Percentiles rank a stretch among this genome's conserved stretches.
Conservation (phyloP, 2,113 vertebrate species). For the Amazona vittata region DNA sequence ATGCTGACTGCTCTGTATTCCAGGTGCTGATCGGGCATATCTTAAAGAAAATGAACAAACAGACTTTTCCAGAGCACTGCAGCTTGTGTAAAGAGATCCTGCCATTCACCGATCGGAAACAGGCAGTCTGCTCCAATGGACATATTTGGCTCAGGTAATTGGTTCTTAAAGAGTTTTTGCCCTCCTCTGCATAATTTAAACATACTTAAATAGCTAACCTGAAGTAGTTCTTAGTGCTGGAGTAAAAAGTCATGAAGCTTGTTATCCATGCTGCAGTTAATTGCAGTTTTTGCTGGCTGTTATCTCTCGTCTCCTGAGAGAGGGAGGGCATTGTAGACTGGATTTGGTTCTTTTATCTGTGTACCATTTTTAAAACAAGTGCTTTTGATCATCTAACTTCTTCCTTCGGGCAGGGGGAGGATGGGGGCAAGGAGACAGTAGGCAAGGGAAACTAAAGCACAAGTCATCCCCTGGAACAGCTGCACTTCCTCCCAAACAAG, state of each 20-base stretch:
- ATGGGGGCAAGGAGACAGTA: neutral
- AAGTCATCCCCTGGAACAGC: no score
- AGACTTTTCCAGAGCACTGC: slow-evolving; percentile 92
- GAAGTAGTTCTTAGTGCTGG: neutral
- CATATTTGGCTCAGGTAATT: slow-evolving; percentile 95
- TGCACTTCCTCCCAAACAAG: no score
- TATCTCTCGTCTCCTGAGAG: neutral
- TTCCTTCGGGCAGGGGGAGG: neutral
- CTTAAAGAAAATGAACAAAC: slow-evolving; percentile 96
- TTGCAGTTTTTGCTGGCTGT: neutral
- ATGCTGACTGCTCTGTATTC: neutral
- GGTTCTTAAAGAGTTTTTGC: neutral
- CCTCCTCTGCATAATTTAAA: neutral
- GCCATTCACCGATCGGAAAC: slow-evolving; percentile 89
- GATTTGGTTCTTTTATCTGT: neutral
- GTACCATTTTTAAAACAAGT: neutral
- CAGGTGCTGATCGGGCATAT: slow-evolving; percentile 96
- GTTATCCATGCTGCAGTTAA: neutral
- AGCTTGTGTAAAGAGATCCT: slow-evolving; percentile 90
- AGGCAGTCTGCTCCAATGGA: slow-evolving; percentile 87
- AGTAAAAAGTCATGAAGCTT: neutral
- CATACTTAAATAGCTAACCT: neutral
- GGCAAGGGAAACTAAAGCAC: neutral
- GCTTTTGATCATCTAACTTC: neutral
- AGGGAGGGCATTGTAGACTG: neutral